These are phyloP conservation scores for Monochamus saltuarius DNA, from an alignment of 1,140 invertebrate genomes.

Conservation along the genomic window DNA sequence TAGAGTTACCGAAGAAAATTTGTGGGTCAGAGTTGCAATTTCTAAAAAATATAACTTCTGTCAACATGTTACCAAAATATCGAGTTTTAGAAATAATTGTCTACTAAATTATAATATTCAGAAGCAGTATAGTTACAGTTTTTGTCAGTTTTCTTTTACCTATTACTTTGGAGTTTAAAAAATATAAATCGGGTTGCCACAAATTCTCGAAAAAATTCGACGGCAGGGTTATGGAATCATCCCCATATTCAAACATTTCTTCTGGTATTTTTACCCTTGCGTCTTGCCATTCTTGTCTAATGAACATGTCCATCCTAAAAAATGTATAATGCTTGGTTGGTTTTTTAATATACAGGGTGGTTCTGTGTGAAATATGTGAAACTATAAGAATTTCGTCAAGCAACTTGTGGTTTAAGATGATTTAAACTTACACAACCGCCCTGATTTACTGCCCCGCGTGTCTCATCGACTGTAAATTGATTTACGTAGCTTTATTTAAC, in stretches of 20 bases:
- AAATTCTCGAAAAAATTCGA: slow-evolving; percentile 78
- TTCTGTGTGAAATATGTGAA: too few relatives aligned
- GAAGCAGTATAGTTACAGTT: too few relatives aligned
- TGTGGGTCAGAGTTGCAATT: slow-evolving; percentile 75
- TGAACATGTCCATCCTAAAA: slow-evolving; percentile 78
- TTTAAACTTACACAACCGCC: too few relatives aligned
- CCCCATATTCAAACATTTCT: slow-evolving; percentile 73
- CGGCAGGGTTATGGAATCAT: slow-evolving; percentile 76
- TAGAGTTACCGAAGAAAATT: slow-evolving; percentile 76
- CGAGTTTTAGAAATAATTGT: too few relatives aligned
- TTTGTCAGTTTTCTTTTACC: slow-evolving; percentile 57
- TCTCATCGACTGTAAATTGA: too few relatives aligned
- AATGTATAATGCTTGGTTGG: slow-evolving; percentile 6
- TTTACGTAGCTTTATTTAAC: too few relatives aligned
- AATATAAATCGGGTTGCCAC: slow-evolving; percentile 86
- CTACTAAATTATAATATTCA: too few relatives aligned
- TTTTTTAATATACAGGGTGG: too few relatives aligned
- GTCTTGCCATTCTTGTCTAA: slow-evolving; percentile 79
- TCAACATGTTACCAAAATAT: too few relatives aligned
- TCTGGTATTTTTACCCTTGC: slow-evolving; percentile 69
- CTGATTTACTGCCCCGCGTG: too few relatives aligned
- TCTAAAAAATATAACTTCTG: slow-evolving; percentile 54
- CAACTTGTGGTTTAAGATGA: too few relatives aligned
- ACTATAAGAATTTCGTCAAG: too few relatives aligned
- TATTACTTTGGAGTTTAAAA: slow-evolving; percentile 80